Evolutionary conservation across 2,113 vertebrate species (phyloP).

Genomic region (Myotis davidii): DNA sequence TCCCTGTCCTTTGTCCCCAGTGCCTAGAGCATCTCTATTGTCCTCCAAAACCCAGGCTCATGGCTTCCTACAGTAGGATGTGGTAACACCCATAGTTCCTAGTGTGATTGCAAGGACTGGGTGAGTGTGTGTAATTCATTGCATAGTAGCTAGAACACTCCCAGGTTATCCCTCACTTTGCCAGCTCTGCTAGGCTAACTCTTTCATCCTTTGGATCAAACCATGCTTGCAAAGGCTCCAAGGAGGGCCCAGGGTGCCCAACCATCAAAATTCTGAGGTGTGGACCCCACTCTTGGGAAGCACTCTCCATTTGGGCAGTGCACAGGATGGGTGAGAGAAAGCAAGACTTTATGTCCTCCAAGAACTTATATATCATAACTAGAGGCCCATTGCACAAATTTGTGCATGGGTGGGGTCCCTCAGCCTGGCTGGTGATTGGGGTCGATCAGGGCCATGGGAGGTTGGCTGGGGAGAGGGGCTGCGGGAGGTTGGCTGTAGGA

Average conservation of each 20-base stretch:
- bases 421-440: no score
- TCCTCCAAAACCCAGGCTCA: background rate
- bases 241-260: background rate
- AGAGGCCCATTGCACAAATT: no score
- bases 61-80: background rate
- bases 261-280: background rate
- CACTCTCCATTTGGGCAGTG: fast-evolving
- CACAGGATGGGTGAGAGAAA: background rate
- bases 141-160: fast-evolving
- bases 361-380: background rate
- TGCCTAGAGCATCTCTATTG: background rate
- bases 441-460: no score
- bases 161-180: background rate
- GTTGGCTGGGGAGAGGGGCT: no score
- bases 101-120: background rate
- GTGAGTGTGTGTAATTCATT: background rate
- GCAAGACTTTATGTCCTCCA: background rate
- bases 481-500: no score
- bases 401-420: no score
- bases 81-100: no score
- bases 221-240: background rate
- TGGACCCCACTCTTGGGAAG: background rate
- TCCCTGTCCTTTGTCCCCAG: background rate
- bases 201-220: background rate
- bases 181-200: background rate